Percentiles rank a stretch among this genome's conserved stretches.
Evolutionary conservation across 2,888 invertebrate species (phyloP).

Genomic region (Thera britannica): DNA sequence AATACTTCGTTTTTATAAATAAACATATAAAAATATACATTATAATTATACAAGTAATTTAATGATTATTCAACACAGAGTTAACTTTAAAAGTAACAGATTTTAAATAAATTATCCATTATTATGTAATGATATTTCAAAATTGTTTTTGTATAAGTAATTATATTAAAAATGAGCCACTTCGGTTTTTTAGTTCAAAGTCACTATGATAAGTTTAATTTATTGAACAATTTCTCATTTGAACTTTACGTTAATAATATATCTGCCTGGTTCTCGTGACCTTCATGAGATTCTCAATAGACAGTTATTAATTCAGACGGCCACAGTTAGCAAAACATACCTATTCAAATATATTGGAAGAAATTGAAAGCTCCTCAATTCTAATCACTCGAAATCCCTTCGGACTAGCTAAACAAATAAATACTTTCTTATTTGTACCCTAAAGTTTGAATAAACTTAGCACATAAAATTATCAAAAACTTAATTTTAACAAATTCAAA

Average conservation of each 20-base stretch:
- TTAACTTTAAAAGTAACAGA: conserved; percentile 73
- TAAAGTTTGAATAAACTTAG: conserved; percentile 67
- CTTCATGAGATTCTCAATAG: conserved; percentile 69
- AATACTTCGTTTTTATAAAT: conserved; percentile 74
- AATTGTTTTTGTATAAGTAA: conserved; percentile 38
- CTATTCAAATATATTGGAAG: conserved; percentile 35
- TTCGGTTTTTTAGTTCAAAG: conserved; percentile 22
- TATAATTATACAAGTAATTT: conserved; percentile 73
- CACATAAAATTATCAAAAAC: conserved; percentile 63
- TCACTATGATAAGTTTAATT: conserved; percentile 30
- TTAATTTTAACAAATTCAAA: conserved; percentile 14
- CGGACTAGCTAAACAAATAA: conserved; percentile 73
- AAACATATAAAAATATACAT: conserved; percentile 82
- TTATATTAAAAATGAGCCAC: conserved; percentile 33
- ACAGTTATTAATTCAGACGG: conserved; percentile 28
- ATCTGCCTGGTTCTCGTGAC: conserved; percentile 48
- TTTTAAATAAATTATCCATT: conserved; percentile 54
- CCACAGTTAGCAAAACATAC: conserved; percentile 15
- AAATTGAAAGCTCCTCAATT: conserved; percentile 22
- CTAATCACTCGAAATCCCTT: conserved; percentile 50
- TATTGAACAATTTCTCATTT: conserved; percentile 23
- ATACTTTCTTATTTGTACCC: conserved; percentile 73
- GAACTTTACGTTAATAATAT: conserved; percentile 35
- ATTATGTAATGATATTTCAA: conserved; percentile 38
- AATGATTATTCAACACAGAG: conserved; percentile 75